Evolutionary conservation across 2,888 invertebrate species (phyloP), one percentile per base, ranked within the genome.

Genomic region (Lissocephala sabroskyi): DNA sequence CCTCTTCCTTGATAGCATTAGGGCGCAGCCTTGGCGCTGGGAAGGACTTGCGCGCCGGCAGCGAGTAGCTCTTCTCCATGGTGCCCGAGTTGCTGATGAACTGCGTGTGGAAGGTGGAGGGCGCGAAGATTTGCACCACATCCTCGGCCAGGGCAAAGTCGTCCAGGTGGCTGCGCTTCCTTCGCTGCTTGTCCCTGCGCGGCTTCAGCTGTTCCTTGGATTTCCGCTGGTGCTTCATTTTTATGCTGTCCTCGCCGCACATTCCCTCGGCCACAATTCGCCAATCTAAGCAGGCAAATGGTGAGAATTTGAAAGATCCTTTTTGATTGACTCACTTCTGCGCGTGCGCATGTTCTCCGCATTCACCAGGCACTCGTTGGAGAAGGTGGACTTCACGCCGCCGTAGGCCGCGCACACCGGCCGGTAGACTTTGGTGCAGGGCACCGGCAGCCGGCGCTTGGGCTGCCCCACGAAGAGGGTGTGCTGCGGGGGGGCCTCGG

Each of bases 301-400:
- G 2, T n/a, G n/a, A n/a, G n/a, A 16, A 11, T n/a, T 14, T 19
- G 18, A 14, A 32, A 17, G 18, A 40, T 29, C 10, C 29, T 14
- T 26, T 23, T 23, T 23, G 23, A 23, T n/a, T 18, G 14, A 7
- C 42, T 29, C 50, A 80, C 80, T 68, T 60, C 73, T 62, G n/a
- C 61, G 46, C 3, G 65, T 73, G 37, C 65, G 59, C 1, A 71
- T 54, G 45, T 80, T 79, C 58, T 80, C 80, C 4, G 79, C 76
- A 33, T 77, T 68, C 3, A 80, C 65, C 32, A 79, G 48, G 11
- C 80, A 80, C 56, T 80, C 80, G 36, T 79, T 80, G 51, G 52
- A 58, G 45, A 80, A 80, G 37, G 79, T 79, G 6, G 80, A 79
- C 57, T 80, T 80, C 1, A 80, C 81, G 7, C 74, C 80, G 9